Conservation (phyloP, 37 sponge, comb jelly and placozoan genomes). For the Hormiphora californensis region DNA sequence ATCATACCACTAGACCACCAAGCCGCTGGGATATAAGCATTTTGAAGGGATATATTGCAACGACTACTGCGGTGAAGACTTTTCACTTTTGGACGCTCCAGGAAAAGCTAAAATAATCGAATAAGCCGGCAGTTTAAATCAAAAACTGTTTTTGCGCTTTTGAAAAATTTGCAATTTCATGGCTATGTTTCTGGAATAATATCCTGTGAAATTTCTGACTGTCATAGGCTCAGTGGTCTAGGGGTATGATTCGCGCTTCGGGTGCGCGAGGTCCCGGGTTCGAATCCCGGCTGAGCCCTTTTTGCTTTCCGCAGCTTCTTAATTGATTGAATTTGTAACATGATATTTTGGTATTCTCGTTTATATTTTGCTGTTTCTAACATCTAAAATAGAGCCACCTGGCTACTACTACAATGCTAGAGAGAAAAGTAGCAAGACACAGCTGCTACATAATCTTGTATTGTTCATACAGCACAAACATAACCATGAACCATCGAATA, state of each 20-base stretch:
- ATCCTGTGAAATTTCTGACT: neutral
- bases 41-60: too few relatives aligned
- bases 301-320: conserved; percentile 49
- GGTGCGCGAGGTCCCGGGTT: conserved; percentile 99
- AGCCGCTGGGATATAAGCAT: neutral
- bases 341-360: neutral
- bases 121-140: too few relatives aligned
- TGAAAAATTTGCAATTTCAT: conserved; percentile 56
- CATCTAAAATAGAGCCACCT: too few relatives aligned
- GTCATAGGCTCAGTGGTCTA: conserved; percentile 88
- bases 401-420: too few relatives aligned
- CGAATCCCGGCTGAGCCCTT: conserved; percentile 93
- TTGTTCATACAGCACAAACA: too few relatives aligned
- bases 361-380: too few relatives aligned
- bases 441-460: too few relatives aligned
- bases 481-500: too few relatives aligned
- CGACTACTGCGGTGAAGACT: neutral
- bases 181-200: neutral
- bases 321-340: neutral
- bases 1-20: conserved; percentile 60
- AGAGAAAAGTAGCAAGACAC: too few relatives aligned
- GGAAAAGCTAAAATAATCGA: neutral
- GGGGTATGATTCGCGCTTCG: conserved; percentile 99
- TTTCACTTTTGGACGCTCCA: neutral
- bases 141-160: too few relatives aligned